phyloP scores from a whole-genome alignment of 2,888 invertebrate genomes.

The Halictus ligatus region DNA sequence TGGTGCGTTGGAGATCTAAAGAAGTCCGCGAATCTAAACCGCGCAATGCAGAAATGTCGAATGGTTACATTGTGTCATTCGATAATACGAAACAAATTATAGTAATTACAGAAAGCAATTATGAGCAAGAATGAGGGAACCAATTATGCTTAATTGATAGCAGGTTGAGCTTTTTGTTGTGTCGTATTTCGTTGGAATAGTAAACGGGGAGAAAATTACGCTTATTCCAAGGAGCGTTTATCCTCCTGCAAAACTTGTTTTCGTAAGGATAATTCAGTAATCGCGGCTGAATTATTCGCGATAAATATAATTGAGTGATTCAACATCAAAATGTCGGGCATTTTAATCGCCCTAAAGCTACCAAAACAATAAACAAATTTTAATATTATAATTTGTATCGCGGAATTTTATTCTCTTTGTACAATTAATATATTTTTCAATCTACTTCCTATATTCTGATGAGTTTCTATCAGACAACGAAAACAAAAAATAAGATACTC shows the following conservation, averaged over 20 bases:
- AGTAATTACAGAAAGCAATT: constrained; percentile 8
- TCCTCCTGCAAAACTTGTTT: constrained; percentile 6
- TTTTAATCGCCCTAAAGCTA: background rate
- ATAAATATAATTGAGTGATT: background rate
- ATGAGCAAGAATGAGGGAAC: constrained; percentile 6
- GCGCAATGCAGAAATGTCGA: background rate
- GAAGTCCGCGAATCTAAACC: background rate
- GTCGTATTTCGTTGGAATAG: background rate
- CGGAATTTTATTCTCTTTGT: background rate
- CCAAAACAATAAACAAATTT: background rate
- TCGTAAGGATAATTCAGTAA: background rate
- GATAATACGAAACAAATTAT: constrained; percentile 1
- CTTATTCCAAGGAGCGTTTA: constrained; percentile 13
- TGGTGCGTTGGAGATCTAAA: background rate
- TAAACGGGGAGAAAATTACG: background rate
- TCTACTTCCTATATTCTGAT: background rate
- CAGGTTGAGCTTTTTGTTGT: background rate
- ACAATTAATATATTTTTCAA: background rate
- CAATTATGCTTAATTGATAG: constrained; percentile 18
- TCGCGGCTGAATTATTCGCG: background rate
- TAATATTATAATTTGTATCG: background rate
- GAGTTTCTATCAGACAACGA: background rate
- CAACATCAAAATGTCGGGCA: background rate
- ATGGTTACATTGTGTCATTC: constrained; percentile 16
- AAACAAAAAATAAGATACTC: background rate